Conservation (phyloP, 2,888 invertebrate species). For the Drosophila nigricruria region DNA sequence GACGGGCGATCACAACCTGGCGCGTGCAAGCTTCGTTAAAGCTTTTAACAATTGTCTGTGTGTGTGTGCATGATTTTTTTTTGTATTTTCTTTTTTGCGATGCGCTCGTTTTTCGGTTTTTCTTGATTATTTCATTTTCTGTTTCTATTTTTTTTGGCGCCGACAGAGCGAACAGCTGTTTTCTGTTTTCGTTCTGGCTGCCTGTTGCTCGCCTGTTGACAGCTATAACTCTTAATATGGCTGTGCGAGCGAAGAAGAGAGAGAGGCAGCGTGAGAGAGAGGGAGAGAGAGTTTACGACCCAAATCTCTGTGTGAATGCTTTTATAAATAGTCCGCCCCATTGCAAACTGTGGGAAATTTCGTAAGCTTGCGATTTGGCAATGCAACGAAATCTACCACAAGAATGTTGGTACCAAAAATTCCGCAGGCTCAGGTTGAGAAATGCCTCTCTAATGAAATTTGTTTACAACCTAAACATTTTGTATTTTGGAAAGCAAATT, state of each 20-base stretch:
- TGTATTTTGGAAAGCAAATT: conserved; percentile 28
- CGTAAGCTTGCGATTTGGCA: conserved; percentile 68
- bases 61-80: conserved; percentile 16
- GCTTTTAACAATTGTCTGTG: conserved; percentile 39
- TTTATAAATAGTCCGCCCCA: conserved; percentile 54
- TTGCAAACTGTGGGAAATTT: conserved; percentile 64
- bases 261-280: background rate
- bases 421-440: conserved; percentile 46
- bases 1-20: conserved; percentile 60
- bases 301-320: conserved; percentile 55
- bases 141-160: conserved; percentile 31
- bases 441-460: conserved; percentile 41
- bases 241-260: background rate
- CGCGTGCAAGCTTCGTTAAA: conserved; percentile 67
- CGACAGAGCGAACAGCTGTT: conserved; percentile 67
- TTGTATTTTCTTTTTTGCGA: conserved; percentile 29
- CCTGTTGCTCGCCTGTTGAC: conserved; percentile 53
- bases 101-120: conserved; percentile 39
- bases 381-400: conserved; percentile 50
- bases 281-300: conserved; percentile 14
- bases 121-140: conserved; percentile 16
- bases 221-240: conserved; percentile 26
- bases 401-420: conserved; percentile 42
- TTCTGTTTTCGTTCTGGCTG: conserved; percentile 63
- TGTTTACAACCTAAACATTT: conserved; percentile 40